Base-by-base conservation (phyloP, 1,140 invertebrate species). In the Scaptodrosophila lebanonensis region DNA sequence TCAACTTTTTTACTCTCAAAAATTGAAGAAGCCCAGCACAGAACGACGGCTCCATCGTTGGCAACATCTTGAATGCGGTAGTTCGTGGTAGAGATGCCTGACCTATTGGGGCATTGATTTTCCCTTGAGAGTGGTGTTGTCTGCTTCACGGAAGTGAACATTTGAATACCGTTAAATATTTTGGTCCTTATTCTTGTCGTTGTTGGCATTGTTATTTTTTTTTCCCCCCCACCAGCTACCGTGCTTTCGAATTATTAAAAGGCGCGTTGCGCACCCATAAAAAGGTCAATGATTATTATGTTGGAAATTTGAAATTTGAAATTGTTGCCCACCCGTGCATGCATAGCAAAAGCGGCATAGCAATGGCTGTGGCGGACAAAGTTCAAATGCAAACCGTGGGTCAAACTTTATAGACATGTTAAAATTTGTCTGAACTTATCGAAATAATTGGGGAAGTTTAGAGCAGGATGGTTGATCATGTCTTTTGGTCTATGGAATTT, bases 231-330 rank as follows among this genome's bases (percentile, higher is more conserved):
- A n/a, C n/a, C n/a, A n/a, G n/a, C n/a, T n/a, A n/a, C n/a, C n/a
- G n/a, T n/a, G 43, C 62, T 66, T 66, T 66, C 63, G 79, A 77
- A 79, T 77, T 72, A 77, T 77, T 77, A 79, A 79, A 77, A 72
- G 62, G 67, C 67, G 58, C 63, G 58, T 67, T 48, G 45, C 57
- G 63, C 33, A 54, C 50, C 63, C 58, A 72, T 77, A 77, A 77
- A 77, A 77, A 77, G 72, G 73, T 77, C 58, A 71, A 72, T 67
- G 72, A 64, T 76, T 77, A 77, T 71, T 63, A 71, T 77, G 63
- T 57, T 25, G 22, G 22, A 25, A 25, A 25, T 25, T 25, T 8
- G n/a, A n/a, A n/a, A n/a, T n/a, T n/a, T n/a, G 8, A 25, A 25
- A 25, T 25, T 25, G 22, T 25, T 25, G 22, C 22, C 22, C 22